Base-by-base conservation (phyloP, 2,888 invertebrate species). In the Dryomyza anilis region DNA sequence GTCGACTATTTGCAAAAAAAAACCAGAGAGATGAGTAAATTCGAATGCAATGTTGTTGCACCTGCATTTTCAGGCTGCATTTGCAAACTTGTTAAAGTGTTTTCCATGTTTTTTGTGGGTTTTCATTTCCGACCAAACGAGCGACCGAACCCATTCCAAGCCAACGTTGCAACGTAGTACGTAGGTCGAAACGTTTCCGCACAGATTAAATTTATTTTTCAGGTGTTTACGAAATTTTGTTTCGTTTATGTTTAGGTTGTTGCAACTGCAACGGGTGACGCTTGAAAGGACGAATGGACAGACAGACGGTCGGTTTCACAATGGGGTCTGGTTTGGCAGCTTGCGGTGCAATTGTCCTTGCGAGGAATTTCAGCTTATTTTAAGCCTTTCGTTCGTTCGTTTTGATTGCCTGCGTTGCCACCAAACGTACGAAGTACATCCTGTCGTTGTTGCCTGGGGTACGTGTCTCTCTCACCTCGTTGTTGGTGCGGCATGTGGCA, bases 201-300 rank as follows among this genome's bases (percentile, higher is more conserved):
- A 67, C 68, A 72, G 73, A 73, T 72, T 72, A 73, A 73, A 73
- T 72, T 73, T 72, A 73, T 71, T 72, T n/a, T 73, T 69, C 70
- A 71, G 71, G 69, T 72, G 69, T 70, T 69, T 72, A 66, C 69
- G 65, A 69, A 70, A 69, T 72, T 67, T 55, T 70, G 69, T 67
- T 69, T 67, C 68, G 66, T 68, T 43, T 3, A 19, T 43, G 55
- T 57, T 33, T 39, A 52, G 52, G 39, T 12, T 39, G 39, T n/a
- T 14, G 7, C 39, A 39, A 39, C 39, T 39, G 39, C 39, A 39
- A n/a, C n/a, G 14, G 39, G 33, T 39, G n/a, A n/a, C n/a, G n/a
- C n/a, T n/a, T n/a, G n/a, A 10, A 50, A 25, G 27, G 50, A 14
- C 7, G 14, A 16, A 14, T 16, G 43, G 50, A 48, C 10, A 16